Conservation (phyloP, 2,888 invertebrate genomes). For the Aphodius sticticus region DNA sequence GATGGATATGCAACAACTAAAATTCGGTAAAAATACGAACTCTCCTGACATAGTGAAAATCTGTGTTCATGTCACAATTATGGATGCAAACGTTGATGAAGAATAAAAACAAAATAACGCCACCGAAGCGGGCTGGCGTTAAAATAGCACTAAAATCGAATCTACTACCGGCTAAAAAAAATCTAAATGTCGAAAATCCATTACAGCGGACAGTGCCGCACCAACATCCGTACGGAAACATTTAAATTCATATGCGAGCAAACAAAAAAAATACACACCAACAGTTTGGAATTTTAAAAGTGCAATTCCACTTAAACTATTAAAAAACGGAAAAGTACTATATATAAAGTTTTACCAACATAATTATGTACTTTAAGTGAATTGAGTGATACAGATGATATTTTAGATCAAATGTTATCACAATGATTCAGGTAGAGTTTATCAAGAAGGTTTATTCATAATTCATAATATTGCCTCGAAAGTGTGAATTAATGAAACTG, state of each 20-base stretch:
- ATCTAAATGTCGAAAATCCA: not conserved
- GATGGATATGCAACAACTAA: not conserved
- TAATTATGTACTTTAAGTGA: too few relatives aligned
- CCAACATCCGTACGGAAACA: not conserved
- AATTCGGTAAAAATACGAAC: not conserved
- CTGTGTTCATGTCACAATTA: not conserved
- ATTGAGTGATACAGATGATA: too few relatives aligned
- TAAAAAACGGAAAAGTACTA: too few relatives aligned
- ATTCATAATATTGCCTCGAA: too few relatives aligned
- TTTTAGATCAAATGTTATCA: too few relatives aligned
- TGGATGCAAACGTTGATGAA: constrained; percentile 4
- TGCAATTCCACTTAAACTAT: not conserved
- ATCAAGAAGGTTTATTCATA: too few relatives aligned
- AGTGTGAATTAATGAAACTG: too few relatives aligned
- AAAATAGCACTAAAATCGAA: constrained; percentile 4
- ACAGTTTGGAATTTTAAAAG: not conserved
- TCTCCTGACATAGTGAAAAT: not conserved
- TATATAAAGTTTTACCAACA: too few relatives aligned
- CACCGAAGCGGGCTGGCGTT: not conserved
- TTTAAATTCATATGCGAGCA: not conserved
- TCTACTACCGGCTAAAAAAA: not conserved
- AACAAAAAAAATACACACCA: not conserved
- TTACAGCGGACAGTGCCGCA: not conserved
- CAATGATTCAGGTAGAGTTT: too few relatives aligned
- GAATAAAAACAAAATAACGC: not conserved